A percentile compares a stretch with the other conserved stretches of the same genome.
phyloP scores from a whole-genome alignment of 2,888 invertebrate species.

The Anaspis maculata region DNA sequence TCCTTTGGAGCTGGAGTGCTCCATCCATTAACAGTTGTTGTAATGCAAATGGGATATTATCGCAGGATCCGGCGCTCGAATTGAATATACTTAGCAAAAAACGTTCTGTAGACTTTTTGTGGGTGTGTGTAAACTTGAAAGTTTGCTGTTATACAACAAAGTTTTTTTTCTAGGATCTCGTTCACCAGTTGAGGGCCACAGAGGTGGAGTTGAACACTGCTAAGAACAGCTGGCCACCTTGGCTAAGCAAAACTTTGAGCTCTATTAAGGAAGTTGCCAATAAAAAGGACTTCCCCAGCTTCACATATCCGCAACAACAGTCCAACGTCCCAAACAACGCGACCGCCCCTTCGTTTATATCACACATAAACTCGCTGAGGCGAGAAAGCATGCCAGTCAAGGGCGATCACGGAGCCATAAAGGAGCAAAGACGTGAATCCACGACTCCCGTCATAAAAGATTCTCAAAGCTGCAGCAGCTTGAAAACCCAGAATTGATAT shows the following conservation, averaged over 20 bases:
- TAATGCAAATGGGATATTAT: background rate
- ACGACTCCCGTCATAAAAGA: constrained; percentile 38
- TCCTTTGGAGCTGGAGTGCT: too few species aligned
- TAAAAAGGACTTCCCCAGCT: constrained; percentile 43
- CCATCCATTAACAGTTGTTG: too few species aligned
- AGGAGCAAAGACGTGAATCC: constrained; percentile 34
- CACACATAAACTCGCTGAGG: constrained; percentile 39
- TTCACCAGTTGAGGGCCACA: constrained; percentile 80
- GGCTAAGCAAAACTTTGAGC: constrained; percentile 88
- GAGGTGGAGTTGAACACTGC: constrained; percentile 65
- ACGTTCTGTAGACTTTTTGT: background rate
- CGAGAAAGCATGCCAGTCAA: constrained; percentile 42
- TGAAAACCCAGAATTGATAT: constrained; percentile 32
- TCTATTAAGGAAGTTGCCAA: constrained; percentile 67
- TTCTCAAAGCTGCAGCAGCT: constrained; percentile 42
- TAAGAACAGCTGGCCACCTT: constrained; percentile 77
- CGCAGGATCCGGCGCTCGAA: too few species aligned
- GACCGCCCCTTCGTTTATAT: constrained; percentile 37
- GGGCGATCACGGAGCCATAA: constrained; percentile 23
- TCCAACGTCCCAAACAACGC: constrained; percentile 16
- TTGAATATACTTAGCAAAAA: too few species aligned
- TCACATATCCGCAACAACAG: constrained; percentile 30
- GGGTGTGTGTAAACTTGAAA: constrained; percentile 1
- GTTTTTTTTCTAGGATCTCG: constrained; percentile 61
- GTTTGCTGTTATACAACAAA: too few species aligned